Base-by-base conservation (phyloP, 64 coral and sea anemone genomes). In the Pocillopora damicornis region DNA sequence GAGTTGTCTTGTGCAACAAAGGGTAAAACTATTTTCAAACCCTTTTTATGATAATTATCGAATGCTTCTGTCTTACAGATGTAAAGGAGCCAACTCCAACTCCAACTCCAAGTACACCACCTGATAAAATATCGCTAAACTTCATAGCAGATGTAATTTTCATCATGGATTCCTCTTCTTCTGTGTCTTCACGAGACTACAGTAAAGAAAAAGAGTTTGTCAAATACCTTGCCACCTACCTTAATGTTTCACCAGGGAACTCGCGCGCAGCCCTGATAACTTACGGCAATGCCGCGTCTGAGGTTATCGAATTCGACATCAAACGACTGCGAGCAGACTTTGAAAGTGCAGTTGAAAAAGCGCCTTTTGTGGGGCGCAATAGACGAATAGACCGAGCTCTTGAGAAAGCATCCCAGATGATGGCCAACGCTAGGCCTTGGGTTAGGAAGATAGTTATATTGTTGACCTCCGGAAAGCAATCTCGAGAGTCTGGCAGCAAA, bases 311-410 rank as follows among this genome's bases (percentile, higher is more conserved):
- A 22, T 90, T 90, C 62, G 60, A 90, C 74, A 75, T 18, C 7
- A 83, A 76, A 22, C 35, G 56, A 35, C 35, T 67, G 5, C 17
- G 76, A 7, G 64, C 80, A 35, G 73, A 84, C 12, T 82, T 90
- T 67, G 89, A 90, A 37, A 77, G 5, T 11, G 73, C 61, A 4
- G 75, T 90, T 1, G 89, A 90, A 60, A 63, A 75, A 17, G 72
- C 89, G 11, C 89, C 80, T 11, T 84, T 75, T 76, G 23, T 84
- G 63, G 59, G 71, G 23, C 79, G 89, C 9, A 17, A 74, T 37
- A 76, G 89, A 85, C 34, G 89, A 30, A 90, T 90, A 9, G 89
- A 90, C 23, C 69, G 68, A 76, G 63, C 89, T 42, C 61, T 90
- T 14, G 73, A 84, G 35, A 68, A 68, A 15, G 35, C 63, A 18